A percentile compares a stretch with the other conserved stretches of the same genome.
phyloP scores from a whole-genome alignment of 1,140 invertebrate species.

The Drosophila athabasca region DNA sequence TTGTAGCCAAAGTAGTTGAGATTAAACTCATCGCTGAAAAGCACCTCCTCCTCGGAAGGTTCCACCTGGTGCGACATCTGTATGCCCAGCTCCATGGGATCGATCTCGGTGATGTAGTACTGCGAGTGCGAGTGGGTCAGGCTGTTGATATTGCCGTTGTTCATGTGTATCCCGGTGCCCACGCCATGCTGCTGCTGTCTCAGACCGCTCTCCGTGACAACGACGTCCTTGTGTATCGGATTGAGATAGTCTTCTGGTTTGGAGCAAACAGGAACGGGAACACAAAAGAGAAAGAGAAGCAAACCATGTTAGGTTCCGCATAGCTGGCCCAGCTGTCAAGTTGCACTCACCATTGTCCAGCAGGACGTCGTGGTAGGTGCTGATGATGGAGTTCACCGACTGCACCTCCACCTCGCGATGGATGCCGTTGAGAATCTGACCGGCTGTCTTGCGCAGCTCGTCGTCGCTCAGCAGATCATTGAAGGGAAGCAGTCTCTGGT shows the following conservation, averaged over 20 bases:
- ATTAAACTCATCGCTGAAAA: constrained; percentile 83
- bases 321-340: not conserved
- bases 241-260: constrained; percentile 84
- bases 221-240: constrained; percentile 84
- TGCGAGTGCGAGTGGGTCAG: constrained; percentile 63
- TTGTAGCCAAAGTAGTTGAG: constrained; percentile 83
- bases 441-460: constrained; percentile 83
- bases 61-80: constrained; percentile 77
- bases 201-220: constrained; percentile 83
- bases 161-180: constrained; percentile 27
- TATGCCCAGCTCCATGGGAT: constrained; percentile 83
- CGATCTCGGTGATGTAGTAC: constrained; percentile 82
- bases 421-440: constrained; percentile 84
- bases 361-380: constrained; percentile 77
- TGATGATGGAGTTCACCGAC: constrained; percentile 81
- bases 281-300: not conserved
- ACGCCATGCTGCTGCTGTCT: constrained; percentile 49
- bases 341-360: constrained; percentile 74
- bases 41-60: constrained; percentile 76
- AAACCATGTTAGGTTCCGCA: not conserved
- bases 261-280: not conserved
- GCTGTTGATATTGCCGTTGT: constrained; percentile 26
- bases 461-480: constrained; percentile 77
- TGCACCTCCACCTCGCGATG: constrained; percentile 84
- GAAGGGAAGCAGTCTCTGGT: constrained; percentile 69